phyloP scores from a whole-genome alignment of 2,888 invertebrate species.

The Stramonita haemastoma region DNA sequence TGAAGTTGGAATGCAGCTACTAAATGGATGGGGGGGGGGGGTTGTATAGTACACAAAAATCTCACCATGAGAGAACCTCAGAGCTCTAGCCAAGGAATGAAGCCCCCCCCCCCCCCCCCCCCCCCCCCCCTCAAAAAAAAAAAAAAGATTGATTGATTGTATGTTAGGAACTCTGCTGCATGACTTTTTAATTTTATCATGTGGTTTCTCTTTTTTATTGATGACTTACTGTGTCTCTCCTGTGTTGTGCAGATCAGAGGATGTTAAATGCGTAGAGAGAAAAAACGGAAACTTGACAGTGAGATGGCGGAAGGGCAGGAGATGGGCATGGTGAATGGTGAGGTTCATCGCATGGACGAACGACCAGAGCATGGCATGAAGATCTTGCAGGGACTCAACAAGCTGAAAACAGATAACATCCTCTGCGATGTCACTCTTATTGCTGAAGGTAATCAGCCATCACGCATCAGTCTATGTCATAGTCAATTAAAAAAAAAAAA shows the following conservation, averaged over 20 bases:
- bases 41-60: too few species aligned
- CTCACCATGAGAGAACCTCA: too few species aligned
- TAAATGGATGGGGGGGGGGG: too few species aligned
- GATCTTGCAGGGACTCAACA: slow-evolving; percentile 75
- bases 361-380: slow-evolving; percentile 76
- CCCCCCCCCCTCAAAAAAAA: too few species aligned
- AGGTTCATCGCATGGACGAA: slow-evolving; percentile 69
- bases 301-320: slow-evolving; percentile 58
- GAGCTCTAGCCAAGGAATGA: too few species aligned
- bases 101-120: too few species aligned
- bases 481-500: too few species aligned
- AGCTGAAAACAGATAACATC: slow-evolving; percentile 75
- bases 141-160: too few species aligned
- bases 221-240: background rate
- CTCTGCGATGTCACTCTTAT: slow-evolving; percentile 77
- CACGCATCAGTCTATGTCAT: too few species aligned
- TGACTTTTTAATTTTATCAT: background rate
- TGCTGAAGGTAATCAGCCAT: slow-evolving; percentile 74
- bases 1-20: too few species aligned
- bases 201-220: background rate
- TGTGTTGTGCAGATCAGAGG: slow-evolving; percentile 29
- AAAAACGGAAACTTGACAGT: slow-evolving; percentile 47
- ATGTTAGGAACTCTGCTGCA: background rate
- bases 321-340: slow-evolving; percentile 50
- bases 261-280: slow-evolving; percentile 55